Evolutionary conservation across 2,797 vertebrate species (phyloP), one percentile per base, ranked within the genome.

Genomic region (Hippopotamyrus pictus): DNA sequence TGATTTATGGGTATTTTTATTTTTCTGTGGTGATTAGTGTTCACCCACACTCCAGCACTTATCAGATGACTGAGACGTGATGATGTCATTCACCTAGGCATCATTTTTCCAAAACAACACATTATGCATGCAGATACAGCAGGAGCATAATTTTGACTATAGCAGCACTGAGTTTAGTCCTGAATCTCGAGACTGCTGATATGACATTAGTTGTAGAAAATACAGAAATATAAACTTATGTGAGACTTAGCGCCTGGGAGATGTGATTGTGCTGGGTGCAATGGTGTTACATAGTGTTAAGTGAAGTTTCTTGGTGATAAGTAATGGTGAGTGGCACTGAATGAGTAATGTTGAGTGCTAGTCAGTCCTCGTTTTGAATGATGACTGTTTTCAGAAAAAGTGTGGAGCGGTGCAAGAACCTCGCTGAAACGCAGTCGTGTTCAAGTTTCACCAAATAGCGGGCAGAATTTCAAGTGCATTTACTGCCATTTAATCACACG

Each of bases 1-100:
- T 85, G 44, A 85, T 85, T 84, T 50, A 84, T 84, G 79, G 46
- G 14, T n/a, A 51, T 86, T 51, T 86, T 22, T 86, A 25, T 86
- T 51, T 86, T 22, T 51, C 46, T 86, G 84, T 86, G 25, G 3
- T 86, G 84, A 86, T 53, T 29, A 51, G 25, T 33, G 50, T 79
- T 79, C 73, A 50, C 82, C 46, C 19, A 22, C 37, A 84, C n/a
- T 51, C 19, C 44, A 51, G 37, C 17, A 82, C 69, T 73, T 14
- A 73, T 73, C 33, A 6, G 29, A 73, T 37, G 69, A 73, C 69
- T 84, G 79, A 84, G n/a, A 44, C n/a, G 19, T 84, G 79, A n/a
- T 50, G 79, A 84, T 50, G n/a, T 53, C 29, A 53, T 53, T 50
- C 46, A 53, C 17, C 44, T 29, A 85, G n/a, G 48, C 83, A 51